phyloP scores from a whole-genome alignment of 2,888 invertebrate species.

The Cantharis flavilabris region DNA sequence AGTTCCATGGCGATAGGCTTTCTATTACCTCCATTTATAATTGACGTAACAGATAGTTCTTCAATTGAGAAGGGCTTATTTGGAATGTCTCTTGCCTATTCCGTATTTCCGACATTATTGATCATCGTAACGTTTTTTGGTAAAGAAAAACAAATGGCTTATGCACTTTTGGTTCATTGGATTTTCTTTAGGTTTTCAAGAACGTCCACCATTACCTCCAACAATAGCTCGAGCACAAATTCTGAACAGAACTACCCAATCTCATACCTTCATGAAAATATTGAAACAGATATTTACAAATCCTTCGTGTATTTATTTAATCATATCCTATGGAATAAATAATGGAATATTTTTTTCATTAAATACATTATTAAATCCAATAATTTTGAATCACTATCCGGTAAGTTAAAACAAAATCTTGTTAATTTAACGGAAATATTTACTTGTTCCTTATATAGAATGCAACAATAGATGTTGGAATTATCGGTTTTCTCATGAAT shows the following conservation, averaged over 20 bases:
- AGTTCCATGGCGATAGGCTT: no score
- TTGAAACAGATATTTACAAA: neutral
- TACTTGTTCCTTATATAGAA: neutral
- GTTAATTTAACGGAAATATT: no score
- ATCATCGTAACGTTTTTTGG: no score
- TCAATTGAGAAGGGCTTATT: no score
- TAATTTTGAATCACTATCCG: conserved; percentile 3
- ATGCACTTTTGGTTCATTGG: no score
- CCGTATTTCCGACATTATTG: no score
- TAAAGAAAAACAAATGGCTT: no score
- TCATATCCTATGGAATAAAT: neutral
- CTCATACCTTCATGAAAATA: neutral
- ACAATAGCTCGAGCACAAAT: neutral
- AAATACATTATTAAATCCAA: neutral
- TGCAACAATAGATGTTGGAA: neutral
- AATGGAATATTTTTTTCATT: neutral
- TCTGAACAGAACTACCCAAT: neutral
- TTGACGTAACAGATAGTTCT: no score
- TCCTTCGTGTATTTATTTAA: neutral
- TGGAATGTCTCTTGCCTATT: no score
- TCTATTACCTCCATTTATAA: no score
- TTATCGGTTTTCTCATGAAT: neutral
- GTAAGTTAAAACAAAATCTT: neutral
- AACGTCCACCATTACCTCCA: no score
- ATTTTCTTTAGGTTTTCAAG: no score